These are phyloP conservation scores for Drosophila seguyi DNA, from an alignment of 1,140 invertebrate genomes.

Conservation along the genomic window DNA sequence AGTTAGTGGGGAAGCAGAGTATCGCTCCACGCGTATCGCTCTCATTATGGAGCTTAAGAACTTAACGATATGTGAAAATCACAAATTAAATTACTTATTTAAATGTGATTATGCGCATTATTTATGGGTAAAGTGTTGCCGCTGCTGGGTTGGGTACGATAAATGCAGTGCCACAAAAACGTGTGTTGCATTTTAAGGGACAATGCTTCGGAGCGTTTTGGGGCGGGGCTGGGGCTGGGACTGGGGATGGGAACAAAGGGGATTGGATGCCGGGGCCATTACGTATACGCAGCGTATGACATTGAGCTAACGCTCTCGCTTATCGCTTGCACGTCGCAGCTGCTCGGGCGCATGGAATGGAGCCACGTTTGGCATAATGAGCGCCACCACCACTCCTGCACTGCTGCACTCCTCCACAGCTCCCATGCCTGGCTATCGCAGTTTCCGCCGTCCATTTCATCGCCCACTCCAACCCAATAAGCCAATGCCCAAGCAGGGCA, in stretches of 20 bases:
- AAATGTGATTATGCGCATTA: constrained; percentile 81
- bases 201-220: constrained; percentile 27
- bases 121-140: constrained; percentile 58
- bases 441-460: constrained; percentile 9
- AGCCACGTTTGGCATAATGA: constrained; percentile 76
- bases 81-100: constrained; percentile 83
- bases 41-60: constrained; percentile 54
- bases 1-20: constrained; percentile 2
- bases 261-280: constrained; percentile 30
- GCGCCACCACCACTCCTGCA: constrained; percentile 29
- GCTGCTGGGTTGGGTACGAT: constrained; percentile 41
- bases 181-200: constrained; percentile 71
- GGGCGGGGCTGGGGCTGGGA: too few relatives aligned
- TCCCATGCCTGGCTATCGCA: constrained; percentile 5
- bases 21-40: constrained; percentile 4
- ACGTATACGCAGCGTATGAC: too few relatives aligned
- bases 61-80: constrained; percentile 77
- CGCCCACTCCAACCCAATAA: constrained; percentile 40
- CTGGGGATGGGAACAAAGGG: background rate
- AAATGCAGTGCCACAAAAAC: constrained; percentile 74
- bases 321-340: constrained; percentile 77
- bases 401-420: background rate
- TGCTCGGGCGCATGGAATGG: constrained; percentile 65
- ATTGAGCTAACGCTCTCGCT: constrained; percentile 68
- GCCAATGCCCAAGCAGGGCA: constrained; percentile 51